Evolutionary conservation across 2,888 invertebrate genomes (phyloP), one percentile per base, ranked within the genome.

Genomic region (Erannis defoliaria): DNA sequence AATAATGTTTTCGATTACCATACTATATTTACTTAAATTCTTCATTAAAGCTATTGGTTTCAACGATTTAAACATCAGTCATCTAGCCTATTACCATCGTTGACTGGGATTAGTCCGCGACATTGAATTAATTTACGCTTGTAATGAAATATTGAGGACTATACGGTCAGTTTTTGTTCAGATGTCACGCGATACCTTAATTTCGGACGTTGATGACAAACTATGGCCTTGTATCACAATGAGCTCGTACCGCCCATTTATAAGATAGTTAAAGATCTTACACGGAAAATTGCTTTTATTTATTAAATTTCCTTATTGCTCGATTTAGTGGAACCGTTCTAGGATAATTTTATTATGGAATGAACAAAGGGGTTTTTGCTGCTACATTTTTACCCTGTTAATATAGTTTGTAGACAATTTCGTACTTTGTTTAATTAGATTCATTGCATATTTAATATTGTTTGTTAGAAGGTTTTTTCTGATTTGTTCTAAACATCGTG

Each of bases 121-220:
- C 61, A 68, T 68, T 68, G 70, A 59, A 65, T 65, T 68, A 38
- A 63, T 68, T 70, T 57, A 57, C 38, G 60, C 58, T 57, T 55
- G 51, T 56, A 60, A 70, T 66, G 57, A 58, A 70, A 23, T 58
- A 62, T 43, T 53, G n/a, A 49, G 40, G 29, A 18, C 50, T 45
- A 18, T 37, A n/a, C n/a, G 56, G 46, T 53, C 23, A 26, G 21
- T 29, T 57, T 66, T 60, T 57, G 35, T 54, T 42, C 31, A 55
- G 54, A 60, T 58, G 64, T 66, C 63, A 70, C 66, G 63, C 67
- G 61, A 67, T 66, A 56, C 54, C 16, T 66, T 62, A 16, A 45
- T 65, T 62, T 50, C 40, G 45, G 35, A 46, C 43, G 18, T 31
- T 37, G 55, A 46, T 56, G 46, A 56, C 37, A 50, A n/a, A 23